Percentiles rank a stretch among this genome's conserved stretches.
phyloP scores from a whole-genome alignment of 2,797 vertebrate genomes.

The Acanthornis magna region DNA sequence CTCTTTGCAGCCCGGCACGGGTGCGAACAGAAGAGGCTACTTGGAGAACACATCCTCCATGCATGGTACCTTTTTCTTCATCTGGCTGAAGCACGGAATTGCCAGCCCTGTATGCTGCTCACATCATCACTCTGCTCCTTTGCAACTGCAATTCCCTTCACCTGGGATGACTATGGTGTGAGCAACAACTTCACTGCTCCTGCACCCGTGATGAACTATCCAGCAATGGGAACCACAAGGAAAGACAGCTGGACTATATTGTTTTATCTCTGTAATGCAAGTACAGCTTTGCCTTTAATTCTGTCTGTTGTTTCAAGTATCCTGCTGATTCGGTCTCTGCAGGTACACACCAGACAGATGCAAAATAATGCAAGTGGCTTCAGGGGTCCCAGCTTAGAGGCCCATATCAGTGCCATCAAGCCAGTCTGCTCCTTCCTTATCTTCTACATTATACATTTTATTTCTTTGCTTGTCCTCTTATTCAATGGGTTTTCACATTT shows the following conservation, averaged over 20 bases:
- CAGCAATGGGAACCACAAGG: not conserved
- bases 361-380: not conserved
- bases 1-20: no score
- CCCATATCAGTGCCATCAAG: not conserved
- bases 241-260: not conserved
- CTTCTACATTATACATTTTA: not conserved
- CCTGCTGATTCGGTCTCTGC: not conserved
- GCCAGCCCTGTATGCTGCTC: not conserved
- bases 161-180: accelerated
- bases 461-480: not conserved
- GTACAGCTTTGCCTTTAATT: not conserved
- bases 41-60: no score
- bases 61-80: no score
- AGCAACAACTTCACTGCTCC: not conserved
- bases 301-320: not conserved
- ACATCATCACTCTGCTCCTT: not conserved
- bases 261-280: not conserved
- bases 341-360: not conserved
- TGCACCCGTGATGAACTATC: not conserved
- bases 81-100: not conserved
- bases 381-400: not conserved
- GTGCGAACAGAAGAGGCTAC: no score
- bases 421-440: not conserved
- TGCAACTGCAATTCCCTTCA: accelerated
- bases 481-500: accelerated